Conservation (phyloP, 2,888 invertebrate genomes). For the Macrophya alboannulata region DNA sequence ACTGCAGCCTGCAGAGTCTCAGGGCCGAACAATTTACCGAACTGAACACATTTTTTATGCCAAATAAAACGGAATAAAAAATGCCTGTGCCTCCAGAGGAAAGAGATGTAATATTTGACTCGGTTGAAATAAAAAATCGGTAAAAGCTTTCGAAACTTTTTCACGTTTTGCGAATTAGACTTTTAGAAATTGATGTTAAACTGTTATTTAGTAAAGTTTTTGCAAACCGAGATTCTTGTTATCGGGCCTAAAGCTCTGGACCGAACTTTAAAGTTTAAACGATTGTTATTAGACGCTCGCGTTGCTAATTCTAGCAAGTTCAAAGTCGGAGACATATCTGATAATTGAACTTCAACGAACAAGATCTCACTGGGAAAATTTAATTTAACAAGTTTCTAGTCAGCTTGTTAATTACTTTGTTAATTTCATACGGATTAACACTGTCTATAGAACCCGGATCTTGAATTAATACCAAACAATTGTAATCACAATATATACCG, state of each 20-base stretch:
- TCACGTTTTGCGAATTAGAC: not conserved
- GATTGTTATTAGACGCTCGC: not conserved
- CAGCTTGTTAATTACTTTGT: constrained; percentile 13
- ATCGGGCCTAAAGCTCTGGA: not conserved
- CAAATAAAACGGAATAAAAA: not conserved
- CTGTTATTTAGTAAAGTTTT: not conserved
- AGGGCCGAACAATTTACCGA: not conserved
- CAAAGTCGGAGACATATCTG: not conserved
- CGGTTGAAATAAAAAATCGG: not conserved
- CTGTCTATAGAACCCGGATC: not conserved
- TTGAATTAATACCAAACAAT: not conserved
- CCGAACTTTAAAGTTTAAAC: not conserved
- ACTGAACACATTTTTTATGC: not conserved
- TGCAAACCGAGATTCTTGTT: not conserved
- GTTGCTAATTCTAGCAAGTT: constrained; percentile 3
- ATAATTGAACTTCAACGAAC: constrained; percentile 26
- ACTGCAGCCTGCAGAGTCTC: not conserved
- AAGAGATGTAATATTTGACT: not conserved
- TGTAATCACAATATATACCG: not conserved
- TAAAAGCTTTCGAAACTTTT: not conserved
- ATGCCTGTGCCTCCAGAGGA: not conserved
- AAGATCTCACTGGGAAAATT: constrained; percentile 8
- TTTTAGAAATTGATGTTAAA: not conserved
- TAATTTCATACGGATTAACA: not conserved
- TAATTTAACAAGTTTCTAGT: constrained; percentile 40